Base-by-base conservation (phyloP, 2,888 invertebrate species). In the Copidosoma aretas region DNA sequence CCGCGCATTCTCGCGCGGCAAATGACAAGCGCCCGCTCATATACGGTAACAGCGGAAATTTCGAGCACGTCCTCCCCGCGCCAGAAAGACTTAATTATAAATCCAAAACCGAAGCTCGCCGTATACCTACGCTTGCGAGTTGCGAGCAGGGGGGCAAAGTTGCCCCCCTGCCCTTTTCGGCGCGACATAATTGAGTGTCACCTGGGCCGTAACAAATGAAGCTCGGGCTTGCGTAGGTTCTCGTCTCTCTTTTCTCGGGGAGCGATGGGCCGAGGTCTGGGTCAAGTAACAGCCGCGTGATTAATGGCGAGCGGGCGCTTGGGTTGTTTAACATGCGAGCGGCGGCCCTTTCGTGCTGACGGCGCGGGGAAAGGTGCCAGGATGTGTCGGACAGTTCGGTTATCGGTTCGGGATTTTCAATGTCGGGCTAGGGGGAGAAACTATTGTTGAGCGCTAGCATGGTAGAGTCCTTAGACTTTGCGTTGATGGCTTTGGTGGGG, bases 181-280 rank as follows among this genome's bases (percentile, higher is more conserved):
- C 75, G 75, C 74, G 75, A 79, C 78, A 81, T 81, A 81, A 81
- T 81, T 80, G 79, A 79, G 81, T 81, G 81, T 81, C 81, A 80
- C 79, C 78, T 79, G 78, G 80, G 77, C 76, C n/a, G 79, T 81
- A 81, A 81, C 79, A 81, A 81, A 81, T 81, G 81, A 79, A 80
- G 77, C 78, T 73, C 64, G 54, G 49, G 53, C 19, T n/a, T 56
- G 21, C 56, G 32, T 43, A 54, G 65, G 17, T 57, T 21, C 56
- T 43, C 59, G n/a, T 56, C 32, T 57, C 54, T 32, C 17, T 51
- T 46, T 43, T 71, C 70, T n/a, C 43, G 15, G 14, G 24, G 25
- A 32, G 14, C 8, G 19, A 49, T 1, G 0, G 24, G 17, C n/a
- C 12, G n/a, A 22, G 24, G 49, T 66, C 64, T 39, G 51, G 67